Evolutionary conservation across 2,888 invertebrate species (phyloP).

Genomic region (Pseudococcus longispinus): DNA sequence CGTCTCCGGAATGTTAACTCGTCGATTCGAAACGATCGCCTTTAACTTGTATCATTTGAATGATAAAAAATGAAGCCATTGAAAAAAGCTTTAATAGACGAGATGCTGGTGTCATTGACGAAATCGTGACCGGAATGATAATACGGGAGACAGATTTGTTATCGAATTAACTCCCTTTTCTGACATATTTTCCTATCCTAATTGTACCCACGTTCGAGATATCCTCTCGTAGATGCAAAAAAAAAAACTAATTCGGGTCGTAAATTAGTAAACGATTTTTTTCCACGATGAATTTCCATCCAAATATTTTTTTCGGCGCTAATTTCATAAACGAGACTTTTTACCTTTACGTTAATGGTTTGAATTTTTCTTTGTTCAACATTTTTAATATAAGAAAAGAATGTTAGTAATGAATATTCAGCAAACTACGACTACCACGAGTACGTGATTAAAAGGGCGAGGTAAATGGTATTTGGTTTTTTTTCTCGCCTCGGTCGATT

Average conservation of each 20-base stretch:
- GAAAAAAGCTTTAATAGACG: slow-evolving; percentile 1
- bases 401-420: neutral
- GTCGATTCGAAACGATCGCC: slow-evolving; percentile 1
- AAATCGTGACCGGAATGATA: neutral
- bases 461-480: neutral
- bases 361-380: neutral
- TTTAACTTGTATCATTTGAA: neutral
- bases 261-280: neutral
- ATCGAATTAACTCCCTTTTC: neutral
- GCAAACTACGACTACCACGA: neutral
- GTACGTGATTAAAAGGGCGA: neutral
- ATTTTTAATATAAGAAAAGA: slow-evolving; percentile 1
- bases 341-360: neutral
- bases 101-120: slow-evolving; percentile 28
- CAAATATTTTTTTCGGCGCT: neutral
- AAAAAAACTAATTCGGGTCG: neutral
- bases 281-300: neutral
- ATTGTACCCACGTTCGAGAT: neutral
- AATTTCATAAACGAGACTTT: neutral
- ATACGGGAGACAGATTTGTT: neutral
- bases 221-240: neutral
- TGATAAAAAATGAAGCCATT: slow-evolving; percentile 12
- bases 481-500: neutral
- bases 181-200: neutral
- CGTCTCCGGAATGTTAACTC: slow-evolving; percentile 16